A percentile compares a stretch with the other conserved stretches of the same genome.
These are phyloP conservation scores for Mya arenaria DNA, from an alignment of 1,140 invertebrate species.

Conservation along the genomic window DNA sequence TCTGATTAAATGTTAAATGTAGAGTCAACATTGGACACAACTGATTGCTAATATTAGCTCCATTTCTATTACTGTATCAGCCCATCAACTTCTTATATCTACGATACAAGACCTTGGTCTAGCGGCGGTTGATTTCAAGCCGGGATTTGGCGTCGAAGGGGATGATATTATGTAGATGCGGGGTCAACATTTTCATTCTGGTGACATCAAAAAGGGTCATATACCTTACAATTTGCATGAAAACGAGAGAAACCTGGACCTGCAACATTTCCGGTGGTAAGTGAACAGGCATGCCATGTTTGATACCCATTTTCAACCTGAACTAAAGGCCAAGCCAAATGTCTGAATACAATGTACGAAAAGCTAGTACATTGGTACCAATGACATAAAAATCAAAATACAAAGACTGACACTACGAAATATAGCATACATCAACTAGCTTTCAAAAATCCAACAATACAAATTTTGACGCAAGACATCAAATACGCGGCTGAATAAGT, in stretches of 20 bases:
- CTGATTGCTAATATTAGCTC: background rate
- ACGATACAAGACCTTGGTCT: background rate
- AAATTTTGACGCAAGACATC: too few species aligned
- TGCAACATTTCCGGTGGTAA: slow-evolving; percentile 3
- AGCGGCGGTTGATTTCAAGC: background rate
- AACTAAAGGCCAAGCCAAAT: too few species aligned
- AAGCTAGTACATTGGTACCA: too few species aligned
- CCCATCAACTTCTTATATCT: background rate
- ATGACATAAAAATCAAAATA: too few species aligned
- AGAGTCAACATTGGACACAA: background rate
- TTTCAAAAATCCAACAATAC: too few species aligned
- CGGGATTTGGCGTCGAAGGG: background rate
- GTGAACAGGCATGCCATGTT: too few species aligned
- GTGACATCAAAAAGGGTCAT: background rate
- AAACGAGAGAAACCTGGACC: slow-evolving; percentile 4
- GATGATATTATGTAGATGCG: slow-evolving; percentile 5
- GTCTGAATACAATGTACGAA: too few species aligned
- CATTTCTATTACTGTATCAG: background rate
- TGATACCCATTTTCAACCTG: too few species aligned
- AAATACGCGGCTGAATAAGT: too few species aligned
- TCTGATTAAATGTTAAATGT: background rate
- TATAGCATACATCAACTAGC: too few species aligned
- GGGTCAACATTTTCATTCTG: background rate
- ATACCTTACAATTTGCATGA: slow-evolving; percentile 9
- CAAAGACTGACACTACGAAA: too few species aligned